Percentiles rank a stretch among this genome's conserved stretches.
Evolutionary conservation across 1,140 invertebrate genomes (phyloP).

Genomic region (Chymomyza costata): DNA sequence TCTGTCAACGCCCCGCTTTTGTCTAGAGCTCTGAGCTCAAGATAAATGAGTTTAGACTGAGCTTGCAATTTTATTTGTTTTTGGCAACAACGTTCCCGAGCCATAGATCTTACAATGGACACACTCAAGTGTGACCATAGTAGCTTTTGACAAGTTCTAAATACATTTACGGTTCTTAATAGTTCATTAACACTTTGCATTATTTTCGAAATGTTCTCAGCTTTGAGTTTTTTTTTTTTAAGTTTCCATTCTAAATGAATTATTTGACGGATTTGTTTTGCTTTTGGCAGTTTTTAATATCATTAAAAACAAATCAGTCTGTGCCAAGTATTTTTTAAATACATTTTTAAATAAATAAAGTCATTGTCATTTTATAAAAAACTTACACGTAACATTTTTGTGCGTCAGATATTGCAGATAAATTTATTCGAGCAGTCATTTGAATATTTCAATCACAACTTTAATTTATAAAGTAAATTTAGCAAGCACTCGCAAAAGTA

Average conservation of each 20-base stretch:
- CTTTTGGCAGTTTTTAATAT: too few relatives aligned
- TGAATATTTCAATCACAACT: too few relatives aligned
- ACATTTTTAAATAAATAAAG: conserved; percentile 28
- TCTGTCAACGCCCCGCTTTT: conserved; percentile 67
- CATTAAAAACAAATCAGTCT: too few relatives aligned
- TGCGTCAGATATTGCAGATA: neutral
- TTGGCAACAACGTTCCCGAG: conserved; percentile 1
- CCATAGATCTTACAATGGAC: conserved; percentile 16
- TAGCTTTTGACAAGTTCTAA: conserved; percentile 42
- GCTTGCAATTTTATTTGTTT: conserved; percentile 16
- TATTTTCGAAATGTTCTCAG: neutral
- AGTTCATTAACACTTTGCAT: conserved; percentile 36
- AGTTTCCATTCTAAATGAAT: conserved; percentile 16
- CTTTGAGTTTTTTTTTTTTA: conserved; percentile 12
- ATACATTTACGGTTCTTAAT: conserved; percentile 11
- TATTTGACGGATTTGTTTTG: neutral
- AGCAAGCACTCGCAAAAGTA: too few relatives aligned
- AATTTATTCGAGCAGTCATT: neutral
- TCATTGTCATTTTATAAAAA: conserved; percentile 10
- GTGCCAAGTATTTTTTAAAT: conserved; percentile 22
- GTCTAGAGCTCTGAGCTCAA: conserved; percentile 32
- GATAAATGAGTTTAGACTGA: conserved; percentile 50
- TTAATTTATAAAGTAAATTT: too few relatives aligned
- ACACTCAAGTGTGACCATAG: conserved; percentile 33
- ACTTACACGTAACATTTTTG: too few relatives aligned